phyloP scores from a whole-genome alignment of 2,797 vertebrate species.

The Limnodromus scolopaceus region DNA sequence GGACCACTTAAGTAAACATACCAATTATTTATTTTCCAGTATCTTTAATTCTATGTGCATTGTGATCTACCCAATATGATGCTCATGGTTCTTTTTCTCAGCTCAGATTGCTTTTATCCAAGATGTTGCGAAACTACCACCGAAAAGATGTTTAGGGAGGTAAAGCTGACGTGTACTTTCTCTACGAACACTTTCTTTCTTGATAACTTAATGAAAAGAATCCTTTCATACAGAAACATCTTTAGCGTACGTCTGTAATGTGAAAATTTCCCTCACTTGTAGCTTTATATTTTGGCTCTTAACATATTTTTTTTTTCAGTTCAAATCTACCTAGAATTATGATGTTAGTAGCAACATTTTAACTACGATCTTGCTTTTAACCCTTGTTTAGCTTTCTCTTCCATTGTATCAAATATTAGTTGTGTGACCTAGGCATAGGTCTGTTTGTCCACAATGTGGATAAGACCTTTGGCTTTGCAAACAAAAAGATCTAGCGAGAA shows the following conservation, averaged over 20 bases:
- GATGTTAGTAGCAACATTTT: not conserved
- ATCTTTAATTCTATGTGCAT: not conserved
- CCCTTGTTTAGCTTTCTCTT: not conserved
- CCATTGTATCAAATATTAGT: not conserved
- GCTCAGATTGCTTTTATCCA: not conserved
- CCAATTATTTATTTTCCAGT: not conserved
- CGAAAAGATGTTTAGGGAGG: not conserved
- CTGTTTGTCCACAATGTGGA: not conserved
- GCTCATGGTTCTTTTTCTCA: not conserved
- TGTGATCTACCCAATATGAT: not conserved
- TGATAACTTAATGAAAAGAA: not conserved
- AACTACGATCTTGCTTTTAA: not conserved
- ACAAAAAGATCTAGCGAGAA: not conserved
- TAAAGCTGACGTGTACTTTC: not conserved
- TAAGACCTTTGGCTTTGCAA: not conserved
- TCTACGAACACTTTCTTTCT: not conserved
- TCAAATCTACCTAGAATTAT: not conserved
- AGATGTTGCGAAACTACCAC: not conserved
- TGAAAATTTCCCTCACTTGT: not conserved
- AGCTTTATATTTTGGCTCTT: not conserved
- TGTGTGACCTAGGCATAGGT: not conserved
- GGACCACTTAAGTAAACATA: not conserved
- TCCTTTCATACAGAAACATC: not conserved
- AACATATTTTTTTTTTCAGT: not conserved
- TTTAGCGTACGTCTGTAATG: not conserved